Base-by-base conservation (phyloP, 2,888 invertebrate genomes). In the Tortrix viridana region DNA sequence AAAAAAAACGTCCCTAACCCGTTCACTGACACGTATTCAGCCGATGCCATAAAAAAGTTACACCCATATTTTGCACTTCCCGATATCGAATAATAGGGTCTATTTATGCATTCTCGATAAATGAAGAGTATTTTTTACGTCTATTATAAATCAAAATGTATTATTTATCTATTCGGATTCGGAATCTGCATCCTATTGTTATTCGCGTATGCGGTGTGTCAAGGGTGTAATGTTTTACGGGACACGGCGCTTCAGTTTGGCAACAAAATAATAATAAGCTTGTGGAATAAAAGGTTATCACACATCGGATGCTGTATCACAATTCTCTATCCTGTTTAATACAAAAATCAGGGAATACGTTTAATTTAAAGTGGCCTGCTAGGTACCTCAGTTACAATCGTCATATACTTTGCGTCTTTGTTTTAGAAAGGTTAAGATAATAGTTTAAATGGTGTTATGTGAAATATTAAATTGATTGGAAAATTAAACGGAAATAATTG, bases 41-140 rank as follows among this genome's bases (percentile, higher is more conserved):
- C 79, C 74, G 80, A n/a, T 5, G 82, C 80, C 83, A 81, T 89
- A 88, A 89, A 70, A 89, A 91, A 85, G 90, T 84, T 88, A 89
- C 92, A 92, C 92, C 92, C 92, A 92, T 92, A 92, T 92, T 91
- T 92, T 91, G 92, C 91, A 90, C 90, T 89, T 91, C 89, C 85
- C 85, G 82, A 88, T 84, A 83, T 81, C 84, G 83, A 89, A 92
- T 91, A 91, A 92, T 90, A 85, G 92, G 87, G 88, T 89, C 84
- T 91, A 91, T 91, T 92, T 92, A 92, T 92, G 91, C 91, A 91
- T 90, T 90, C 85, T 86, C 92, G 72, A 91, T 92, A 89, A 88
- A 90, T 89, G 91, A 89, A 90, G 91, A 90, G 91, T 88, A 85
- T 86, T 89, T 90, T 92, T 91, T 88, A 86, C 85, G 79, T 85